phyloP scores from a whole-genome alignment of 2,113 vertebrate genomes.

The Donacobius atricapilla region DNA sequence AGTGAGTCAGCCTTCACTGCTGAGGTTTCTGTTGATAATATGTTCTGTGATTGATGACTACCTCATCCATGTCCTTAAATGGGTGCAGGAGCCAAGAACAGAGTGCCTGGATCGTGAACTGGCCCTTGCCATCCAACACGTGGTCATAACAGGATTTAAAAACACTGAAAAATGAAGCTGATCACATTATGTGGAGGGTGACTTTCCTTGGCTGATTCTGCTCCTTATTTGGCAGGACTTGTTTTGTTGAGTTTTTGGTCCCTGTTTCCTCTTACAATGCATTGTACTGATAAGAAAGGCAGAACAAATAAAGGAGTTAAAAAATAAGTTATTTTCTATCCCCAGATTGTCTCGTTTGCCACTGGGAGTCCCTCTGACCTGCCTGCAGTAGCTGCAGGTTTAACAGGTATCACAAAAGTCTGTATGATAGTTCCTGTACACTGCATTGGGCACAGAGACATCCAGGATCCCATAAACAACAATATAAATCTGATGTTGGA shows the following conservation, averaged over 20 bases:
- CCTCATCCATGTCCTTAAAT: background rate
- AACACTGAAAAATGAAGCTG: background rate
- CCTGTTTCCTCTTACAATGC: background rate
- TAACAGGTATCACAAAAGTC: background rate
- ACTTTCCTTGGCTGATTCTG: background rate
- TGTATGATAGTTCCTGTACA: background rate
- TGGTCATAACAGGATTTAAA: background rate
- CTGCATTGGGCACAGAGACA: background rate
- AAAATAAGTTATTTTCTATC: background rate
- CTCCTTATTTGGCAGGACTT: background rate
- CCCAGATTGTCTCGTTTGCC: background rate
- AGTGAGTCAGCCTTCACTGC: rapidly evolving
- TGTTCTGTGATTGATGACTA: background rate
- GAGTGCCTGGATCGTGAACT: background rate
- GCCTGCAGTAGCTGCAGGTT: background rate
- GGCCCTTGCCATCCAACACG: background rate
- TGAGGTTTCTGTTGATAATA: background rate
- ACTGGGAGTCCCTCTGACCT: background rate
- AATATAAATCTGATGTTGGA: background rate
- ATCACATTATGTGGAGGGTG: background rate
- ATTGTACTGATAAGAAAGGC: background rate
- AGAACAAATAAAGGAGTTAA: background rate
- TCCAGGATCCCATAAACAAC: background rate
- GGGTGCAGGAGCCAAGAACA: background rate
- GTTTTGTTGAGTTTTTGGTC: background rate